Evolutionary conservation across 2,888 invertebrate genomes (phyloP), one percentile per base, ranked within the genome.

Genomic region (Leucophenga montana): DNA sequence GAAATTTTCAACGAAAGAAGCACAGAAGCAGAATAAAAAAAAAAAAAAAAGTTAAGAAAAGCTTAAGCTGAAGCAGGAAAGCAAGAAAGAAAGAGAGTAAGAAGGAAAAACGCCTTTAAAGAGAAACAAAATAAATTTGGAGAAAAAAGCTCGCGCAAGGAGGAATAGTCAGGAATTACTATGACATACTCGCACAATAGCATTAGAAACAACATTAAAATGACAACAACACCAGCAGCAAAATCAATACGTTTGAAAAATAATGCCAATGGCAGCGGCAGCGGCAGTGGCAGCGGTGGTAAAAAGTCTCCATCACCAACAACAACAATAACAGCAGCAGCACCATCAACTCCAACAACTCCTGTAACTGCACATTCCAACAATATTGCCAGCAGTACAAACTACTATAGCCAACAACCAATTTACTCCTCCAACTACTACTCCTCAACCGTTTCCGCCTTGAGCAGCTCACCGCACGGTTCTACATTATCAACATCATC

Each of bases 101-200:
- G 69, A 77, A 59, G 33, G 74, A 13, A 56, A 56, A 39, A 61
- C 59, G 59, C 31, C 31, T 59, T 14, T 59, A 2, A 50, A 57
- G 50, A 66, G 33, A 50, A 53, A 13, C 33, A 61, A 50, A 31
- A 44, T 16, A 16, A 20, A 33, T 18, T 61, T 54, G 11, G n/a
- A n/a, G n/a, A 18, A 1, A 14, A 13, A 56, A 64, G 62, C 59
- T 65, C 69, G 67, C 61, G 48, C 22, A 66, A 70, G 71, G 50
- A 70, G 73, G 57, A 68, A 67, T 71, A 70, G 50, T 16, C n/a
- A 76, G 68, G 71, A 77, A 74, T 77, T 80, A 87, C 84, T 85
- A 88, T 88, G 88, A 88, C 88, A 85, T 88, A 88, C 87, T 88
- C 88, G 88, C 88, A 88, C 88, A 88, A 88, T 86, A 87, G 85